A percentile compares a stretch with the other conserved stretches of the same genome.
Conservation (phyloP, 1,140 invertebrate species). For the Anastrepha ludens region DNA sequence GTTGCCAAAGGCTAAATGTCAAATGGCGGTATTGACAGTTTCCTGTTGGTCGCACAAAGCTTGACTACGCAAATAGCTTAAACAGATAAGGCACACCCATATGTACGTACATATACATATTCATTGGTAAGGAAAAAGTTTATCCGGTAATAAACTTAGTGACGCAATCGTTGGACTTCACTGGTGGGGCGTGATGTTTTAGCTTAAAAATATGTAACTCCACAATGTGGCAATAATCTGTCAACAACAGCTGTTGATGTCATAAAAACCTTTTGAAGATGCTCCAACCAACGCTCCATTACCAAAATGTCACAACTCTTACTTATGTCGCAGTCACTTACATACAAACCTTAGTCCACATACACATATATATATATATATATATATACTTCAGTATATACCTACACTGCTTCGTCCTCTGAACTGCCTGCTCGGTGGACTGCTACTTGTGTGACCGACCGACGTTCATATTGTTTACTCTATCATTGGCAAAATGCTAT, state of each 20-base stretch:
- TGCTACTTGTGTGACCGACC: slow-evolving; percentile 24
- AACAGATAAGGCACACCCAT: not conserved
- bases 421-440: slow-evolving; percentile 2
- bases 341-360: not conserved
- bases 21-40: not conserved
- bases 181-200: not conserved
- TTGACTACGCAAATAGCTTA: slow-evolving; percentile 32
- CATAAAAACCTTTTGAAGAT: slow-evolving; percentile 60
- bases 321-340: not conserved
- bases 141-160: not conserved
- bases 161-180: too few relatives aligned
- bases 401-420: not conserved
- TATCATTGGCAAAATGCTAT: slow-evolving; percentile 31
- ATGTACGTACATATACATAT: not conserved
- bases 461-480: not conserved
- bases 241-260: slow-evolving; percentile 74
- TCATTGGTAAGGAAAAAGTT: not conserved
- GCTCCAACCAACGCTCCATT: not conserved
- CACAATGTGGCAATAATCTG: slow-evolving; percentile 68
- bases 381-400: not conserved
- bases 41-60: not conserved
- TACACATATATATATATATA: not conserved
- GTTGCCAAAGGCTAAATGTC: not conserved
- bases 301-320: not conserved
- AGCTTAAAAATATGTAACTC: slow-evolving; percentile 1